A percentile compares a stretch with the other conserved stretches of the same genome.
These are phyloP conservation scores for Macrotus californicus DNA, from an alignment of 2,113 vertebrate genomes.

Conservation along the genomic window DNA sequence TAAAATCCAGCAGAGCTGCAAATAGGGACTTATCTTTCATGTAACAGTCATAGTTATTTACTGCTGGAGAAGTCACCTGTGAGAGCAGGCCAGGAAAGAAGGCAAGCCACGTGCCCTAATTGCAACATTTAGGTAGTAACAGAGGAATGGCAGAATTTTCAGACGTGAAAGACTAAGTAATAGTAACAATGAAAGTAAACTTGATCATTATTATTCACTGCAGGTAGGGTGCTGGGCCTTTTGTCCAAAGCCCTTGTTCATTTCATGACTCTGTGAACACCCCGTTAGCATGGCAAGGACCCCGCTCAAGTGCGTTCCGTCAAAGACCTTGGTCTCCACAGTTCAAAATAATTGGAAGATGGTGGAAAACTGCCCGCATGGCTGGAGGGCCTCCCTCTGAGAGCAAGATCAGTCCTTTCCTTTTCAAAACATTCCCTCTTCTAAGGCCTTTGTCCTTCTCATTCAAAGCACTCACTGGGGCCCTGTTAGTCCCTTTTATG, in stretches of 20 bases:
- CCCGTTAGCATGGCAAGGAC: neutral
- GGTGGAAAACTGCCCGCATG: neutral
- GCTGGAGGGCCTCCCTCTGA: neutral
- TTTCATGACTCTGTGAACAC: neutral
- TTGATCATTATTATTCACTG: neutral
- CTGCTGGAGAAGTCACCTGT: neutral
- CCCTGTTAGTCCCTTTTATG: slow-evolving; percentile 47
- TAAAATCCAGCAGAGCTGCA: neutral
- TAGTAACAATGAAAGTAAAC: neutral
- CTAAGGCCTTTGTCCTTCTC: slow-evolving; percentile 25
- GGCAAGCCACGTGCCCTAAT: neutral
- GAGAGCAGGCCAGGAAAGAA: neutral
- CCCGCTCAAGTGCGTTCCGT: neutral
- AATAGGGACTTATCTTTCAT: neutral
- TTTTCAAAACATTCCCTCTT: slow-evolving; percentile 54
- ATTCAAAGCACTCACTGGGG: slow-evolving; percentile 45
- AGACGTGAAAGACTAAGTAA: neutral
- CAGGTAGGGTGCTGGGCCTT: neutral
- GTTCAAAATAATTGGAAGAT: neutral
- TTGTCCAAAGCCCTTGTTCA: neutral
- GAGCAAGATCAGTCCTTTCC: neutral
- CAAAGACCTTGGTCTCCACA: neutral
- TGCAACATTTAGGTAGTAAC: neutral
- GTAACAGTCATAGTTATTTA: neutral
- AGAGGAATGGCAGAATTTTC: neutral